A percentile compares a stretch with the other conserved stretches of the same genome.
phyloP scores from a whole-genome alignment of 2,797 vertebrate genomes.

The Acanthiza pusilla region DNA sequence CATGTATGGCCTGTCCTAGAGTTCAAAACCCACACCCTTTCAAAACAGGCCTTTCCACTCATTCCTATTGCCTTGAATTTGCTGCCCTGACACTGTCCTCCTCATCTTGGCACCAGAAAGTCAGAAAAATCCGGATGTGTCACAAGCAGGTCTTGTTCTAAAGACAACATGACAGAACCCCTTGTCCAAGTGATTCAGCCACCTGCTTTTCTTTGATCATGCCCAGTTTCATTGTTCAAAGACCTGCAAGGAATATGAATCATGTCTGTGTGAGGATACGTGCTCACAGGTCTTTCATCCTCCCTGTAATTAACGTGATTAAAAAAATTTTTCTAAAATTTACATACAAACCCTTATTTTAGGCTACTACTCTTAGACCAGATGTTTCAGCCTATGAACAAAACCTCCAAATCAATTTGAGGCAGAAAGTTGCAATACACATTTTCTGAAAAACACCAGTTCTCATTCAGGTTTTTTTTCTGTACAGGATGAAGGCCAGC shows the following conservation, averaged over 20 bases:
- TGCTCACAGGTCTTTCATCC: not conserved
- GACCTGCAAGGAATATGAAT: conserved; percentile 14
- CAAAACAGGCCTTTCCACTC: not conserved
- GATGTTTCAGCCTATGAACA: not conserved
- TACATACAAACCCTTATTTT: not conserved
- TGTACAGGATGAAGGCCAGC: not conserved
- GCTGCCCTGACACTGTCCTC: not conserved
- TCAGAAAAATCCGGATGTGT: not conserved
- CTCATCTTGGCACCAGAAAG: not conserved
- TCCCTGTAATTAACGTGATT: conserved; percentile 6
- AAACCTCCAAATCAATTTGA: not conserved
- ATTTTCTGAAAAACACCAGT: not conserved
- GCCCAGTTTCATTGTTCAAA: not conserved
- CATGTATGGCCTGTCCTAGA: not conserved
- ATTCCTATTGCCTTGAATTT: not conserved
- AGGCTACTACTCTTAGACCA: not conserved
- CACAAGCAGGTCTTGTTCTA: not conserved
- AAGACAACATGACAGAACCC: not conserved
- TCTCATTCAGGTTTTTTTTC: not conserved
- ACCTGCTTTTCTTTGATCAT: not conserved
- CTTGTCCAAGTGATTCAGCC: conserved; percentile 30
- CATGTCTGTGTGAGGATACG: conserved; percentile 7
- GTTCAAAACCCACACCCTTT: not conserved
- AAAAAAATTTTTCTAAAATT: not conserved
- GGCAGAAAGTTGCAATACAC: not conserved